Evolutionary conservation across 2,797 vertebrate species (phyloP), one percentile per base, ranked within the genome.

Genomic region (Fringilla coelebs): DNA sequence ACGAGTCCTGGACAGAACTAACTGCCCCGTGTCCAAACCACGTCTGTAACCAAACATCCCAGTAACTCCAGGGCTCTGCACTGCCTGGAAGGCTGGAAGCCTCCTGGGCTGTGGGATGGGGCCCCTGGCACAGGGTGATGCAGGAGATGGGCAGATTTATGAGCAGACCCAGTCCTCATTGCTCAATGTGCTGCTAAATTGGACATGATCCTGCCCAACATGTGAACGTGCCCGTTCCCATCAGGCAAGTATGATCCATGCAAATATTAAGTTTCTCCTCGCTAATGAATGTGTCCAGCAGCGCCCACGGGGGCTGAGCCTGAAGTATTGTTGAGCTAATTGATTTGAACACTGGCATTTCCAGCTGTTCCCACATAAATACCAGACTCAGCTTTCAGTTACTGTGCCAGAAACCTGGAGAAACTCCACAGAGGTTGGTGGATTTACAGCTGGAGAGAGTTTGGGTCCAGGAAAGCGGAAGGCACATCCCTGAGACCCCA

Each of bases 401-500:
- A 41, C 78, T 51, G 62, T 96, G 94, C 94, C 89, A 89, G 91
- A 95, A 96, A 88, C 79, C 94, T 81, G 94, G 93, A 94, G 91
- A 72, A 66, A 32, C 75, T 91, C 90, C 83, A 40, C 90, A 70
- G 91, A 48, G 83, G 3, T 63, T 31, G 87, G 68, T 8, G 51
- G 38, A n/a, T 68, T 90, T 52, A 16, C 57, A 61, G 41, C 85
- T 88, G 81, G 89, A 51, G 73, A 11, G 49, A 46, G 43, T 60
- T 66, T 28, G 76, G 77, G 58, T 70, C 70, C 45, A 34, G 89
- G 83, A 67, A 49, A 9, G 83, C 73, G 63, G 76, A 41, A 72
- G 43, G 75, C 14, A 10, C 52, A 32, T 85, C 74, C 38, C 88
- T 40, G 80, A 89, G 89, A 87, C 51, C 78, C 51, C 73, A 48